phyloP scores from a whole-genome alignment of 2,888 invertebrate genomes.

The Lasius platythorax region DNA sequence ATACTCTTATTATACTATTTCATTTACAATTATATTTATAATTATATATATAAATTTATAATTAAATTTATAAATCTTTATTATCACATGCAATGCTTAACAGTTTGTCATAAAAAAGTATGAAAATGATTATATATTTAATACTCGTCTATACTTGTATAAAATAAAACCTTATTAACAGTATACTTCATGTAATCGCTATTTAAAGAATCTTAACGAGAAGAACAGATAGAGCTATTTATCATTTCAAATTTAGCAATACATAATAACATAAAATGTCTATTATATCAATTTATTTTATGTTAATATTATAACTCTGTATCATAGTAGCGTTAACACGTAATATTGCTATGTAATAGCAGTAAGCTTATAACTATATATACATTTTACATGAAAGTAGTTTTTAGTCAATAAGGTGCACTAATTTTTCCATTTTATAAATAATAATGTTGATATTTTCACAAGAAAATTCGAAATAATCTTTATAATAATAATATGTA shows the following conservation, averaged over 20 bases:
- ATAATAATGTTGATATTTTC: constrained; percentile 35
- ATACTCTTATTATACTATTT: background rate
- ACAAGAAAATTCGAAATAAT: background rate
- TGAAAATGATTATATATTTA: constrained; percentile 28
- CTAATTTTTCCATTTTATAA: background rate
- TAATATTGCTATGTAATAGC: constrained; percentile 17
- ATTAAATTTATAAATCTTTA: constrained; percentile 18
- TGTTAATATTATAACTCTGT: constrained; percentile 21
- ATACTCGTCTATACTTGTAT: background rate
- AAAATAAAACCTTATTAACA: background rate
- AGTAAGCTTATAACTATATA: background rate
- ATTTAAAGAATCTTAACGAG: constrained; percentile 15
- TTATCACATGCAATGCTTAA: constrained; percentile 17
- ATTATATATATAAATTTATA: background rate
- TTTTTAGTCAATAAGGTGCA: constrained; percentile 7
- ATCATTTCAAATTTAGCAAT: constrained; percentile 32
- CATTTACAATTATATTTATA: constrained; percentile 23
- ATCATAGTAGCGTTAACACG: background rate
- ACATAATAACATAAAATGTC: background rate
- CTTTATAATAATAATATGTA: constrained; percentile 4
- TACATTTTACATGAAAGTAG: constrained; percentile 8
- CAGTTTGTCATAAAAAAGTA: constrained; percentile 31
- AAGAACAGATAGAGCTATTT: constrained; percentile 3
- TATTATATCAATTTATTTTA: constrained; percentile 12
- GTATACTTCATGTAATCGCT: background rate